Evolutionary conservation across 2,797 vertebrate genomes (phyloP), one percentile per base, ranked within the genome.

Genomic region (Margarornis squamiger): DNA sequence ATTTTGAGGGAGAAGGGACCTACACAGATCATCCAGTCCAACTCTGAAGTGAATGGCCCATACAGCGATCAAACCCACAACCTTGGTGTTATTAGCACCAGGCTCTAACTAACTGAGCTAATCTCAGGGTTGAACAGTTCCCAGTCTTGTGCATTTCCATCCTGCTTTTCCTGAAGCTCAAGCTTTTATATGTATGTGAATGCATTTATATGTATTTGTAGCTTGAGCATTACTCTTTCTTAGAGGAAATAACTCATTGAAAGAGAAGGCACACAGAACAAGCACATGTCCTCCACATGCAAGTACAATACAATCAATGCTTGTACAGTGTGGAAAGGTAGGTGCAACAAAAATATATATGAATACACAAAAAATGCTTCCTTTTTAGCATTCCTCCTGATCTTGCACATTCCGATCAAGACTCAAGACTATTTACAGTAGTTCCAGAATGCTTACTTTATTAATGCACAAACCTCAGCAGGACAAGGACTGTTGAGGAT

Each of bases 371-470:
- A 71, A 27, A 36, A 58, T 83, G 17, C 6, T 68, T 88, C 30
- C 17, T 72, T 7, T 81, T 21, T 46, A 9, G 1, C 27, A 26
- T 4, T 66, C 24, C 26, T 72, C 19, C 43, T 74, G 19, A 72
- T 82, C 41, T 77, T 45, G 46, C 21, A 30, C 45, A 51, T 87
- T 90, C 77, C 54, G 39, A 34, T 86, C 14, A 86, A 81, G 43
- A 36, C 30, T 77, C 63, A 81, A 80, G 45, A 59, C 38, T 39
- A 38, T 85, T 80, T 93, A 68, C 38, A 92, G 24, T 15, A 51
- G 46, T 81, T 96, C 74, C 55, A 92, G 92, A 97, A 77, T 92
- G 90, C 95, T 97, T 96, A 96, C 83, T 97, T 94, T 32, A 71
- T 94, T 62, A 87, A 95, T 74, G 66, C 88, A 77, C 32, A 95